Base-by-base conservation (phyloP, 1,140 invertebrate genomes). In the Adoxophyes honmai region DNA sequence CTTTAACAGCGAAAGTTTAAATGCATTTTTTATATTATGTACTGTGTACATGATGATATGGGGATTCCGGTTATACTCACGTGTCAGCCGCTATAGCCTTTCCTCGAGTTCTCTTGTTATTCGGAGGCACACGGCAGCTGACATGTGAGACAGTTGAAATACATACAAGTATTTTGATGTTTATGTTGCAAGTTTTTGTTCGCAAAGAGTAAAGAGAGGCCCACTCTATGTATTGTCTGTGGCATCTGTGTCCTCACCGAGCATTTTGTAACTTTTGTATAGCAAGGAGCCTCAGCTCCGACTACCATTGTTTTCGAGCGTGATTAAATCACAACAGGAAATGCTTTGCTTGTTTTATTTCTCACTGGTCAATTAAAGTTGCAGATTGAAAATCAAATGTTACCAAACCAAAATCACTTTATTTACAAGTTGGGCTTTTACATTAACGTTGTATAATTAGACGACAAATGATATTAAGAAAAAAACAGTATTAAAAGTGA, bases 371-470 rank as follows among this genome's bases (percentile, higher is more conserved):
- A 36, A 13, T 52, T 16, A 10, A 10, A 18, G 1, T 34, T 11
- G 14, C 9, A 34, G 16, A 55, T 52, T 36, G 53, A 52, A 63
- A 64, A 66, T 61, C 55, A 54, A 54, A 57, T 28, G 16, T 63
- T 75, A 77, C 76, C 81, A 87, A 87, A 85, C 81, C 84, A 84
- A 87, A 87, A 84, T 87, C 81, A 77, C 77, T 87, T 86, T 86
- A 87, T 87, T 87, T 86, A 87, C 84, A 87, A 44, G 64, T 74
- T 68, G 73, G 68, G 62, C 63, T 75, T 85, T 78, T 75, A 84
- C 70, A 78, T 74, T 74, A 74, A 79, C 66, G 62, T 73, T 86
- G 78, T 84, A 86, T 79, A 81, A 76, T 83, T 73, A 76, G 70
- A 71, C 62, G 76, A 87, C 77, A 77, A 84, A 82, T 68, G 66